Percentiles rank a stretch among this genome's conserved stretches.
These are phyloP conservation scores for Pogonomyrmex californicus DNA, from an alignment of 1,140 invertebrate genomes.

Conservation along the genomic window DNA sequence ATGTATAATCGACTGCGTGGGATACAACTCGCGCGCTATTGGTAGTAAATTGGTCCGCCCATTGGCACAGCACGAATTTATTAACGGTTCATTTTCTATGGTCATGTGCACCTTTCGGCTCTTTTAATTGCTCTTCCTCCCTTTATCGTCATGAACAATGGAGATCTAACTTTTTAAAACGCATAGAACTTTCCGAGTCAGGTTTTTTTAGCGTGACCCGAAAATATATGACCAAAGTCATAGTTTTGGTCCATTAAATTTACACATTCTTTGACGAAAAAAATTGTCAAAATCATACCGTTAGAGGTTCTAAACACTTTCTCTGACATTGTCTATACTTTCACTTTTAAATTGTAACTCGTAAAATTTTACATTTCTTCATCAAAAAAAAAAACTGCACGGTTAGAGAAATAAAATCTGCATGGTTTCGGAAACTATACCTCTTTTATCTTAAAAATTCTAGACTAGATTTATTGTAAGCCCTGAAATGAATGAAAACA, in stretches of 20 bases:
- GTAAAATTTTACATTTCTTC: neutral
- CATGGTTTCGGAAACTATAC: neutral
- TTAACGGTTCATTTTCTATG: constrained; percentile 57
- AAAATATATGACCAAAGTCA: too few relatives aligned
- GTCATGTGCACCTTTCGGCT: constrained; percentile 25
- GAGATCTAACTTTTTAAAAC: neutral
- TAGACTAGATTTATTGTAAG: neutral
- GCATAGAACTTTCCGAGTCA: neutral
- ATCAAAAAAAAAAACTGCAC: too few relatives aligned
- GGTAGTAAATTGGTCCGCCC: constrained; percentile 79
- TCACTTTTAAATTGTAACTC: neutral
- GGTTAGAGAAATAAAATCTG: neutral
- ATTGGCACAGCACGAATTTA: constrained; percentile 68
- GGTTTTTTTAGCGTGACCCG: neutral
- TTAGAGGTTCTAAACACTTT: too few relatives aligned
- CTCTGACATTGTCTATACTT: neutral
- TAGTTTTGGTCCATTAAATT: too few relatives aligned
- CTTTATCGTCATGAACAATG: neutral
- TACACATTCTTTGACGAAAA: too few relatives aligned
- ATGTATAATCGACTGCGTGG: constrained; percentile 81
- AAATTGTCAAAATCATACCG: too few relatives aligned
- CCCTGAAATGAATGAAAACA: neutral
- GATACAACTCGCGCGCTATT: constrained; percentile 69
- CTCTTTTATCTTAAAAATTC: neutral
- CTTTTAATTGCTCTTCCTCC: constrained; percentile 48